Base-by-base conservation (phyloP, 2,113 vertebrate genomes). In the Eublepharis macularius region DNA sequence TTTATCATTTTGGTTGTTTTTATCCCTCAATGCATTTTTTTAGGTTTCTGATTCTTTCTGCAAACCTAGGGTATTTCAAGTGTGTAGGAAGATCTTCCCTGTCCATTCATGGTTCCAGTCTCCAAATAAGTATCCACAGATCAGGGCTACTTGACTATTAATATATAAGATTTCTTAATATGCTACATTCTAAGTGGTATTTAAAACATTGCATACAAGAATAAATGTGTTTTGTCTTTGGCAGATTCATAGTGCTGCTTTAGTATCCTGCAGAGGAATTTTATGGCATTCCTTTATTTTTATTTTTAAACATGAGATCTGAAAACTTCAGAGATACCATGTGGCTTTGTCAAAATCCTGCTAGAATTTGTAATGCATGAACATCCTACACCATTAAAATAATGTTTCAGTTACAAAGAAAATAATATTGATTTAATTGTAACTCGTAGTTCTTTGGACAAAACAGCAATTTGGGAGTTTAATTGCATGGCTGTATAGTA, bases 321-420 rank as follows among this genome's bases (percentile, higher is more conserved):
- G 82, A 89, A 63, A 90, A 83, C 65, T 84, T 92, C 81, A 65
- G 63, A 92, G 84, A 75, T 93, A 80, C 87, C 91, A 78, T 78
- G 76, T 91, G 80, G 86, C 89, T 76, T 57, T 85, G 47, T 32
- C 83, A 86, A 63, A 80, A 45, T 88, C 90, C 29, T 47, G 49
- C 24, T 1, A 91, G 76, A 45, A 89, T 39, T 63, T 17, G n/a
- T 79, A 86, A 69, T 78, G 34, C 32, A 72, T 68, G 88, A 90
- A 85, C 73, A 73, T 6, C 21, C 32, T 34, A 34, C 29, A 82
- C 84, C 84, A 72, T 74, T 80, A 87, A 81, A 4, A 12, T 39
- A 80, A 26, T 72, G 66, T 72, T 88, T 90, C 24, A 39, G 2
- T 80, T 81, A 73, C 24, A 80, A 86, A 76, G 45, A 63, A 83